Conservation (phyloP, 2,797 vertebrate species). For the Mormyrus hasselquistii region DNA sequence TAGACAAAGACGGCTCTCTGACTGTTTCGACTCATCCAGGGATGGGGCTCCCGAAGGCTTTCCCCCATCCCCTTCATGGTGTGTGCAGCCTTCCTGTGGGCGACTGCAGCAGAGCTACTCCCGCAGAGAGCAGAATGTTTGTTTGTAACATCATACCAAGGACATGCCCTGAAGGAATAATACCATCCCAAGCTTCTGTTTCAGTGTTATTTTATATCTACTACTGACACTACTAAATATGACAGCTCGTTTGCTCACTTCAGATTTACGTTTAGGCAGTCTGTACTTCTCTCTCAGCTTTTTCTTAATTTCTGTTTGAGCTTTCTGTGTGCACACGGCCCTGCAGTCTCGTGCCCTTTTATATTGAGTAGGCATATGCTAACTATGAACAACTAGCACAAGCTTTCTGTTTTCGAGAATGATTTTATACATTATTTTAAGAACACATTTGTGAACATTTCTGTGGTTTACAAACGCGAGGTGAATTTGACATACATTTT, state of each 20-base stretch:
- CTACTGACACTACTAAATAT: not conserved
- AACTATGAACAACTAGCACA: not conserved
- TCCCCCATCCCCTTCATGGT: no score
- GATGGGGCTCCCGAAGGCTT: no score
- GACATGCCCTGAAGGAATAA: no score
- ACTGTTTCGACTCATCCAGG: no score
- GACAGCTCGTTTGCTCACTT: not conserved
- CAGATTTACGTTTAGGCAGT: not conserved
- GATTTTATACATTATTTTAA: not conserved
- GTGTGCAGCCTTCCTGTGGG: no score
- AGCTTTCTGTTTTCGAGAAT: not conserved
- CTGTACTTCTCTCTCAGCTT: not conserved
- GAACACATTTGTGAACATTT: not conserved
- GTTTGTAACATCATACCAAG: no score
- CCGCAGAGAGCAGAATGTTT: no score
- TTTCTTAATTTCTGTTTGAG: not conserved
- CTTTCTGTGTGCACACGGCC: not conserved
- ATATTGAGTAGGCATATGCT: not conserved
- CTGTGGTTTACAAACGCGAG: not conserved
- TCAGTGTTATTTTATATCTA: not conserved
- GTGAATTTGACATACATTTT: not conserved
- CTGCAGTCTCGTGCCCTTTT: no score
- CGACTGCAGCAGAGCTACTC: no score
- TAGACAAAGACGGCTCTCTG: no score
- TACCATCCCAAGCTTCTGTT: no score